Evolutionary conservation across 2,113 vertebrate species (phyloP).

Genomic region (Chionomys nivalis): DNA sequence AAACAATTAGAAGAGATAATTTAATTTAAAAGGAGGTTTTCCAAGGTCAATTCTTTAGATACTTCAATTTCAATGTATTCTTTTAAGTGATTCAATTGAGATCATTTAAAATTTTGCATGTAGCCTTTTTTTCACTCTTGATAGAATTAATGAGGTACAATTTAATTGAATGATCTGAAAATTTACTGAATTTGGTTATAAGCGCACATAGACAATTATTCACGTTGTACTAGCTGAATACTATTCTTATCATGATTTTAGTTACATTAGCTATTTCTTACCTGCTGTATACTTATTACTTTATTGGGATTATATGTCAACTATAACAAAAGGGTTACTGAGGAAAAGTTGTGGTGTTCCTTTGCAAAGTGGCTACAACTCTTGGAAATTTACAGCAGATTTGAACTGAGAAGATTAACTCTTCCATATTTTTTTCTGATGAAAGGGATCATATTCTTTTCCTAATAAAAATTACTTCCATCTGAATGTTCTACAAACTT

Average conservation of each 20-base stretch:
- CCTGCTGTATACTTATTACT: not conserved
- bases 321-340: not conserved
- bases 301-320: constrained; percentile 3
- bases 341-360: not conserved
- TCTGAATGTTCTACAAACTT: not conserved
- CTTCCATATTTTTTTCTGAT: not conserved
- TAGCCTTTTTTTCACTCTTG: constrained; percentile 51
- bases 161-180: constrained; percentile 73
- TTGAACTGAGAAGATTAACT: constrained; percentile 31
- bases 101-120: constrained; percentile 72
- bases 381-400: not conserved
- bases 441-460: constrained; percentile 40
- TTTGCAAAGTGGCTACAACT: not conserved
- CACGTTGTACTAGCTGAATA: constrained; percentile 42
- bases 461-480: constrained; percentile 42
- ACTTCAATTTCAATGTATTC: constrained; percentile 63
- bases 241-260: constrained; percentile 50
- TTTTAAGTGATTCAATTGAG: constrained; percentile 57
- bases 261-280: fast-evolving
- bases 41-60: constrained; percentile 59
- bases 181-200: constrained; percentile 66
- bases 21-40: constrained; percentile 52
- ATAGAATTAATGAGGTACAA: constrained; percentile 62
- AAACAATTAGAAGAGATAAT: constrained; percentile 63
- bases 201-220: constrained; percentile 65